Base-by-base conservation (phyloP, 23 tunicate species). In the Styela plicata region DNA sequence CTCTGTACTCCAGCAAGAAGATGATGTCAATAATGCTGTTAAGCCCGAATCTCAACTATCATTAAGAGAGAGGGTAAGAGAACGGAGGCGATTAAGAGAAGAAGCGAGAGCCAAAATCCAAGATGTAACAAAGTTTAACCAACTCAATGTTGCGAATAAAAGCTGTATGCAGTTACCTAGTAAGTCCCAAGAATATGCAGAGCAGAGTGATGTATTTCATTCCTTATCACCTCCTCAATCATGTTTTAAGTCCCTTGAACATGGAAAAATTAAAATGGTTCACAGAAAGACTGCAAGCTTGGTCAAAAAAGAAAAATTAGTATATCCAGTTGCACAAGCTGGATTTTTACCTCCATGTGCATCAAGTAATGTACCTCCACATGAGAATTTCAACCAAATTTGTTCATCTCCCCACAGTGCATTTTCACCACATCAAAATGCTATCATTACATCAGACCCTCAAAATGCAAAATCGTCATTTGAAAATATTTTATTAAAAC, bases 201-300 rank as follows among this genome's bases (percentile, higher is more conserved):
- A 74, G 61, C n/a, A n/a, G n/a, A n/a, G n/a, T n/a, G 23, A 67
- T 67, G 71, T n/a, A 1, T 7, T 53, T 52, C 31, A 20, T 44
- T 76, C 81, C n/a, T 65, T 65, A 21, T 7, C 27, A 36, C 64
- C 81, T 36, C 81, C 81, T 7, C 37, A 76, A 76, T 57, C 81
- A 53, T 44, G 22, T 53, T 76, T 37, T 29, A 37, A 27, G 13
- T 76, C 81, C 18, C 81, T 65, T 10, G 66, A 44, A 52, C 28
- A 7, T 17, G 21, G 16, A 25, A 36, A 76, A 53, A 53, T 23
- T 0, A 52, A 53, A 0, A 30, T 76, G 52, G 44, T 76, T 44
- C 81, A 76, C 30, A 36, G 93, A 22, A 88, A 88, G 70, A 88
- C 93, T 2, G 87, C 93, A 31, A 52, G 93, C 22, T 86, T 86